A percentile compares a stretch with the other conserved stretches of the same genome.
These are phyloP conservation scores for Lordiphosa mommai DNA, from an alignment of 1,140 invertebrate species.

Conservation along the genomic window DNA sequence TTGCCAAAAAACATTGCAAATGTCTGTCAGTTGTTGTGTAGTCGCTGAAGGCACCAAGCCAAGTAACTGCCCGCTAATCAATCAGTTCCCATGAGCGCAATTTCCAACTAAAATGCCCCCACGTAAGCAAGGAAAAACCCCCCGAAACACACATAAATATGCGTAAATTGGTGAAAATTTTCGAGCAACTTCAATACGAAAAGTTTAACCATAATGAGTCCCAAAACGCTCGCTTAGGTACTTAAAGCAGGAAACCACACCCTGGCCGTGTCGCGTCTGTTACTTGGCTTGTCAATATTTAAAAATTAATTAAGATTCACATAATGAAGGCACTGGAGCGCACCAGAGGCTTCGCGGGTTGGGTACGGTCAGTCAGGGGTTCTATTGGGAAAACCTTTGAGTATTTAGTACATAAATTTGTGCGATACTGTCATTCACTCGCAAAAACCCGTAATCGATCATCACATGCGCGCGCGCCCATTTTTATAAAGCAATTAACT, in stretches of 20 bases:
- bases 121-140: slow-evolving; percentile 46
- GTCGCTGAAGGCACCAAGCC: slow-evolving; percentile 24
- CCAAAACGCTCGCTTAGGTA: slow-evolving; percentile 3
- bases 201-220: slow-evolving; percentile 24
- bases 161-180: slow-evolving; percentile 54
- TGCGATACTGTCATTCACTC: too few relatives aligned
- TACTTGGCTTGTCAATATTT: slow-evolving; percentile 43
- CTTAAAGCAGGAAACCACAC: slow-evolving; percentile 60
- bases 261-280: slow-evolving; percentile 18
- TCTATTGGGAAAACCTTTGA: not conserved
- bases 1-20: slow-evolving; percentile 73
- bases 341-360: not conserved
- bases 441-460: slow-evolving; percentile 40
- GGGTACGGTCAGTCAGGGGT: not conserved
- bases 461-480: slow-evolving; percentile 47
- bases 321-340: slow-evolving; percentile 17
- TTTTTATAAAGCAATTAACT: slow-evolving; percentile 72
- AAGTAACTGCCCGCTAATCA: slow-evolving; percentile 69
- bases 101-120: slow-evolving; percentile 59
- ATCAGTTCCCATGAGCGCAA: slow-evolving; percentile 75
- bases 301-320: slow-evolving; percentile 70
- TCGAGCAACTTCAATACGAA: slow-evolving; percentile 13
- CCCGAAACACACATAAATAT: slow-evolving; percentile 33
- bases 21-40: slow-evolving; percentile 47
- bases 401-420: too few relatives aligned